phyloP scores from a whole-genome alignment of 2,113 vertebrate genomes.

The Phyllostomus discolor region DNA sequence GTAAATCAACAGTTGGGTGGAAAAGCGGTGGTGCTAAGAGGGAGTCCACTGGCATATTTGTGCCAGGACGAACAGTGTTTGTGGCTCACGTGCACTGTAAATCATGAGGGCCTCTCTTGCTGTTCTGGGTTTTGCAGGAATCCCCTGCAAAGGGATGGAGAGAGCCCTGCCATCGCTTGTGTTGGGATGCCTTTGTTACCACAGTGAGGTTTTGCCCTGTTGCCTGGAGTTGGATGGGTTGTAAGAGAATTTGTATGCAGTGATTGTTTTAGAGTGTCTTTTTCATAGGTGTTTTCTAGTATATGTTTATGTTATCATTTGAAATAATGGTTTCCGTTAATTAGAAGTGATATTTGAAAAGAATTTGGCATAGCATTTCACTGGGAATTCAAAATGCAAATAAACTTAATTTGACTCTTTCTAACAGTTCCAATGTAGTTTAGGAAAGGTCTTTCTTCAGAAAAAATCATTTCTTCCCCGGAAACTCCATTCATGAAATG shows the following conservation, averaged over 20 bases:
- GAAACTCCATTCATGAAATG: not conserved
- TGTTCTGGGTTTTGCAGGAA: not conserved
- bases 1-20: not conserved
- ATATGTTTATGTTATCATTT: not conserved
- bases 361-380: slow-evolving; percentile 18
- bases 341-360: not conserved
- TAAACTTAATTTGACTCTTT: not conserved
- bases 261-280: not conserved
- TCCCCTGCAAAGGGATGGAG: not conserved
- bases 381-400: slow-evolving; percentile 43
- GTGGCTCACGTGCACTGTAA: not conserved
- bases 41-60: not conserved
- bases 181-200: slow-evolving; percentile 43
- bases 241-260: not conserved
- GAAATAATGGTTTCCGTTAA: slow-evolving; percentile 16
- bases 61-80: fast-evolving
- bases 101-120: slow-evolving; percentile 34
- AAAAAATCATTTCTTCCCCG: not conserved
- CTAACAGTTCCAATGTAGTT: slow-evolving; percentile 14
- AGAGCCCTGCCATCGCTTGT: not conserved
- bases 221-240: not conserved
- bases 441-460: not conserved
- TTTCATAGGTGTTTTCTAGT: not conserved
- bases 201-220: slow-evolving; percentile 26
- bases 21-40: fast-evolving